phyloP scores from a whole-genome alignment of 2,797 vertebrate species.

The Sylvilagus floridanus region DNA sequence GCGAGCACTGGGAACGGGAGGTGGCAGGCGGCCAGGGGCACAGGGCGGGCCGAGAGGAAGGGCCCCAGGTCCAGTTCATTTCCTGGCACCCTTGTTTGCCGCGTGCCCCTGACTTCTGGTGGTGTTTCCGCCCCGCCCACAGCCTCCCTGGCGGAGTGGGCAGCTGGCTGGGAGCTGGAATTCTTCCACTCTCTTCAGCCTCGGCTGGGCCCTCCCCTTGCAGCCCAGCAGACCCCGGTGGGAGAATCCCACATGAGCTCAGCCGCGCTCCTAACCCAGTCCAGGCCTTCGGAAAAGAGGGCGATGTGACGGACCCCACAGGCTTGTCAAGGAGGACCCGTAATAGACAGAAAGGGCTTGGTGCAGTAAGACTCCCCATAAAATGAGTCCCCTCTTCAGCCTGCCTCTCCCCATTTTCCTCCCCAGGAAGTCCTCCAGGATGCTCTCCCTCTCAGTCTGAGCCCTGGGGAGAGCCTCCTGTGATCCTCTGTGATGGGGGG shows the following conservation, averaged over 20 bases:
- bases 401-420: background rate
- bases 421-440: background rate
- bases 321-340: background rate
- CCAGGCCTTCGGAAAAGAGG: background rate
- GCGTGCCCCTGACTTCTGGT: constrained; percentile 79
- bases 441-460: background rate
- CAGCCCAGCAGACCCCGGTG: background rate
- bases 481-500: background rate
- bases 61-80: constrained; percentile 68
- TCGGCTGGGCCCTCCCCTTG: background rate
- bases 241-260: background rate
- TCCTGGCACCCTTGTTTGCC: constrained; percentile 83
- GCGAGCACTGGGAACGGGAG: constrained; percentile 27
- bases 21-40: constrained; percentile 46
- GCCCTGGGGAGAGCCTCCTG: background rate
- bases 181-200: constrained; percentile 8
- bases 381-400: background rate
- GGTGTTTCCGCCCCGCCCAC: constrained; percentile 76
- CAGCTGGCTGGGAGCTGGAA: constrained; percentile 63
- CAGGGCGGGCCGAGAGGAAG: constrained; percentile 77
- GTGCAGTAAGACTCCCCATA: background rate
- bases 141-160: constrained; percentile 66
- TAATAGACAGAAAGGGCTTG: background rate
- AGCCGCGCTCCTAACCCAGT: background rate
- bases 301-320: background rate